Conservation (phyloP, 2,113 vertebrate genomes). For the Sturnira hondurensis region DNA sequence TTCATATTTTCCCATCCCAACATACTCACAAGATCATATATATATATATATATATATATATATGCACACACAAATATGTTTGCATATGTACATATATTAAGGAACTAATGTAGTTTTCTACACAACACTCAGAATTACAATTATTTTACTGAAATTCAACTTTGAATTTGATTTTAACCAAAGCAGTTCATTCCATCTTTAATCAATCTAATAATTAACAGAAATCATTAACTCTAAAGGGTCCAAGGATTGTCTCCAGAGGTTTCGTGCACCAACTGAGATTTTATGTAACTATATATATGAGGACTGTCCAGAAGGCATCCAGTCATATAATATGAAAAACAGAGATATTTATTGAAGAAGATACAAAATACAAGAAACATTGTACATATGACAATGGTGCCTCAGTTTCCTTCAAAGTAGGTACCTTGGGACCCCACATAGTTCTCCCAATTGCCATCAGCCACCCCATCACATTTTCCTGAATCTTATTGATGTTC, state of each 20-base stretch:
- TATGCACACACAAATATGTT: not conserved
- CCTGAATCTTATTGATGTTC: no score
- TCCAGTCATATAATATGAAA: no score
- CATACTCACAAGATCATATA: not conserved
- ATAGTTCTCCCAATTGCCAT: no score
- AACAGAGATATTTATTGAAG: no score
- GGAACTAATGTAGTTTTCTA: not conserved
- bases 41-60: not conserved
- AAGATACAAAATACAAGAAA: no score
- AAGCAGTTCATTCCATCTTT: not conserved
- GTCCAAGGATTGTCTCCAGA: not conserved
- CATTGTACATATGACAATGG: no score
- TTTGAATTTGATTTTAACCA: slow-evolving; percentile 26
- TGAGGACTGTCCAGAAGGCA: no score
- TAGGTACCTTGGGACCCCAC: no score
- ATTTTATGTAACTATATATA: not conserved
- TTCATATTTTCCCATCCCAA: slow-evolving; percentile 4
- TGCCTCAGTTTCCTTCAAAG: no score
- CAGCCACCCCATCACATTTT: no score
- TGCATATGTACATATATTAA: not conserved
- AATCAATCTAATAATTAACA: not conserved
- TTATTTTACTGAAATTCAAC: not conserved
- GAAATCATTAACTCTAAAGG: not conserved
- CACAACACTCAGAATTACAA: not conserved
- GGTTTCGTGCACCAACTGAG: not conserved